Conservation (phyloP, 2,113 vertebrate species). For the Rhinopithecus roxellana region DNA sequence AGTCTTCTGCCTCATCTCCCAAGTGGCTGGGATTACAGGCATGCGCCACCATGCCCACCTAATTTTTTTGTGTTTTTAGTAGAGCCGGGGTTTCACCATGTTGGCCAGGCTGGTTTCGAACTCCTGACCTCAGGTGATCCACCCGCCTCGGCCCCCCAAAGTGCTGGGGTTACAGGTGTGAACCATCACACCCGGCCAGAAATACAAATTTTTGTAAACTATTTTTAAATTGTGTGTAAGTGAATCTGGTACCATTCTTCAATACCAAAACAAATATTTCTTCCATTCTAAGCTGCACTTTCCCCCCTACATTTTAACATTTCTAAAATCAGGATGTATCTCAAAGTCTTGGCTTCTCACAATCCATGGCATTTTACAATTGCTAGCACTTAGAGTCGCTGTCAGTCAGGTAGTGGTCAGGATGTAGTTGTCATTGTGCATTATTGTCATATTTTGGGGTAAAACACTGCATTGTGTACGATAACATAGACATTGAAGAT, state of each 20-base stretch:
- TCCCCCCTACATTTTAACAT: background rate
- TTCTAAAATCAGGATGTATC: background rate
- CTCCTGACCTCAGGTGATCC: no score
- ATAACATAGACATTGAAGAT: background rate
- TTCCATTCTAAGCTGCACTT: background rate
- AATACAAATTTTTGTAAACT: background rate
- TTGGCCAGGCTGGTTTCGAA: no score
- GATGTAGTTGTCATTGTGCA: no score
- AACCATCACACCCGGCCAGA: background rate
- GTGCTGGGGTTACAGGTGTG: no score
- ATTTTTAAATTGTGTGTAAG: background rate
- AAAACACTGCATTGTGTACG: background rate
- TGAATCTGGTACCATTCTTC: background rate
- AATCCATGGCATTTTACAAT: background rate
- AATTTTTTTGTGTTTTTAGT: no score
- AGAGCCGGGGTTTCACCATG: no score
- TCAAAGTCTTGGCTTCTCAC: background rate
- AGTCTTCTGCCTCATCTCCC: no score
- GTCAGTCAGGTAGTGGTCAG: background rate
- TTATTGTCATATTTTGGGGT: background rate
- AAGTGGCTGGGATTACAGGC: no score
- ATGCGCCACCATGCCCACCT: no score
- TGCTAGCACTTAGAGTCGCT: background rate
- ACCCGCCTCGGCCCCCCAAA: no score
- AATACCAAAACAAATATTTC: background rate